Evolutionary conservation across 2,113 vertebrate species (phyloP).

Genomic region (Hippocampus abdominalis): DNA sequence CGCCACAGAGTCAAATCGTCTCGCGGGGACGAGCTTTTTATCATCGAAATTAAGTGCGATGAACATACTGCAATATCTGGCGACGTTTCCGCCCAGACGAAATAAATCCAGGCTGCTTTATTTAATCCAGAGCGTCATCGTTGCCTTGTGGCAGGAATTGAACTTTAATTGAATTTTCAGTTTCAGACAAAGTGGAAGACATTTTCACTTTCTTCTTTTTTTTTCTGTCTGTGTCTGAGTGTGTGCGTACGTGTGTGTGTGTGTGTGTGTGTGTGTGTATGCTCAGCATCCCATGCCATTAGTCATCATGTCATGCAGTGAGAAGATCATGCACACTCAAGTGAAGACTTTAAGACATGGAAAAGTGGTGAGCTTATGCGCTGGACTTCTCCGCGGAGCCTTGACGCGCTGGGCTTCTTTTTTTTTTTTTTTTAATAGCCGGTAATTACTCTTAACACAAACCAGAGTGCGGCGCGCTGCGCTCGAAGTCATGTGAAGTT

Average conservation of each 20-base stretch:
- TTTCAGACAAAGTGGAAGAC: slow-evolving; percentile 18
- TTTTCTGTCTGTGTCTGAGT: not conserved
- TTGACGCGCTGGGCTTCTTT: slow-evolving; percentile 34
- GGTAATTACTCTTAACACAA: slow-evolving; percentile 72
- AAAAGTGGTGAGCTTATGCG: slow-evolving; percentile 29
- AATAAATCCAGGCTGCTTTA: slow-evolving; percentile 32
- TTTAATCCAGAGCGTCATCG: slow-evolving; percentile 29
- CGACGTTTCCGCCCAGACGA: slow-evolving; percentile 3
- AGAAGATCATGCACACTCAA: not conserved
- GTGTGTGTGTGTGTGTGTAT: not conserved
- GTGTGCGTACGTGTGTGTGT: no score
- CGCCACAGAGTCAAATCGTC: slow-evolving; percentile 26
- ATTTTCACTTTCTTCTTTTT: not conserved
- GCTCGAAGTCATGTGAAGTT: slow-evolving; percentile 63
- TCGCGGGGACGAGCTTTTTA: slow-evolving; percentile 34
- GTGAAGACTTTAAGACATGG: slow-evolving; percentile 23
- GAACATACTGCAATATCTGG: slow-evolving; percentile 34
- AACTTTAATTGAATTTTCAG: slow-evolving; percentile 25
- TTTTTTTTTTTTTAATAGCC: slow-evolving; percentile 52
- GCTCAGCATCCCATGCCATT: slow-evolving; percentile 18
- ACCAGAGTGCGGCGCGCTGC: slow-evolving; percentile 64
- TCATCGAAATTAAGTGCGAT: slow-evolving; percentile 41
- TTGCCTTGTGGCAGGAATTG: slow-evolving; percentile 1
- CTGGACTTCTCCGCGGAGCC: slow-evolving; percentile 44
- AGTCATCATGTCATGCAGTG: slow-evolving; percentile 7